Evolutionary conservation across 1,140 invertebrate species (phyloP), one percentile per base, ranked within the genome.

Genomic region (Anadara kagoshimensis): DNA sequence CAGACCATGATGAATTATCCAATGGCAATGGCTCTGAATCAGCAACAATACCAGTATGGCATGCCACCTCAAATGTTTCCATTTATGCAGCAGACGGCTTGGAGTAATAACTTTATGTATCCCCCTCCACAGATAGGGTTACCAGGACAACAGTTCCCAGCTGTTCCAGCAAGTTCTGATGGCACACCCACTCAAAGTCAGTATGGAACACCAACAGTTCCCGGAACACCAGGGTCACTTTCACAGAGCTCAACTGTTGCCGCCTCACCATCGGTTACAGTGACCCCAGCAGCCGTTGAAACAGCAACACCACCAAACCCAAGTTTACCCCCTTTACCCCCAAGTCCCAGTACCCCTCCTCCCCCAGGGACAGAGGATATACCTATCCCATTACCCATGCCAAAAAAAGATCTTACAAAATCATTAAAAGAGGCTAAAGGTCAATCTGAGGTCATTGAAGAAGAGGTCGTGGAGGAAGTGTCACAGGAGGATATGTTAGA

Each of bases 281-380:
- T 51, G 0, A 49, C 61, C 41, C 36, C 75, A 16, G 65, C 26
- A 3, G 51, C 56, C 57, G 68, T 24, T 29, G 43, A 43, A 20
- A 29, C 70, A n/a, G 56, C 70, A 10, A 45, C 54, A 2, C 36
- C 64, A 29, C 62, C 71, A 18, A 22, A 1, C 51, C 43, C 45
- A 26, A 64, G 59, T 63, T 61, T 56, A 16, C 45, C 56, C 24
- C 62, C 57, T n/a, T 53, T 59, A 54, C 56, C 73, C 41, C 63
- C 74, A 22, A 43, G 57, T 26, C 63, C 72, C 5, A 47, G 65
- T 20, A 54, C 67, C 49, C 72, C 77, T 1, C 79, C 80, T 41
- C 78, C 78, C 36, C 80, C 80, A 49, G 80, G 77, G 24, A 78
- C 81, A 26, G 77, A 78, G 24, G 59, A 78, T 41, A 76, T 61